A percentile compares a stretch with the other conserved stretches of the same genome.
phyloP scores from a whole-genome alignment of 2,113 vertebrate genomes.

The Limnothrissa miodon region DNA sequence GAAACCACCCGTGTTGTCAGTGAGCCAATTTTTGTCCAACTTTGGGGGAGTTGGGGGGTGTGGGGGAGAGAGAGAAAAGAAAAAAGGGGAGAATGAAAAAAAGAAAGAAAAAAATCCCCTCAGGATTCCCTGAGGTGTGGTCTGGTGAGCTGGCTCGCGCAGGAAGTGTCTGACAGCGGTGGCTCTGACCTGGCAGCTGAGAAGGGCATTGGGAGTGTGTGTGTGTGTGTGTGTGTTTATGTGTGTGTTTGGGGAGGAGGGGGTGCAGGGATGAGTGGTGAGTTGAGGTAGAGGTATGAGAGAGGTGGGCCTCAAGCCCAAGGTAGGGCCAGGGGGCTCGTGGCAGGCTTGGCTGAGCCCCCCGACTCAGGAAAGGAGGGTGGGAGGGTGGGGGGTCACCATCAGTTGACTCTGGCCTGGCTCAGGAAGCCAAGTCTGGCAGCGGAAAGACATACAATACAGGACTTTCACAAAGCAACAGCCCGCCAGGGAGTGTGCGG shows the following conservation, averaged over 20 bases:
- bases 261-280: neutral
- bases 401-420: conserved; percentile 73
- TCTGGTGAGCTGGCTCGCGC: conserved; percentile 35
- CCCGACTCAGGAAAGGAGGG: conserved; percentile 79
- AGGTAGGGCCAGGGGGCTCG: conserved; percentile 67
- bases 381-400: conserved; percentile 76
- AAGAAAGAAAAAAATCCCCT: conserved; percentile 24
- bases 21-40: conserved; percentile 24
- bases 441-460: conserved; percentile 92
- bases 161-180: conserved; percentile 57
- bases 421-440: conserved; percentile 84
- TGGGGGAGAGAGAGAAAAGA: neutral
- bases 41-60: too few relatives aligned
- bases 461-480: conserved; percentile 65
- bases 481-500: conserved; percentile 54
- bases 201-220: neutral
- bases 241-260: conserved; percentile 16
- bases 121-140: conserved; percentile 51
- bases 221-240: neutral
- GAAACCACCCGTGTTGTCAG: conserved; percentile 24
- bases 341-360: conserved; percentile 77
- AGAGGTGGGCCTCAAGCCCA: conserved; percentile 35
- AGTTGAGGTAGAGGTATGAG: neutral
- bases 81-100: neutral
- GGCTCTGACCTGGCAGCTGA: conserved; percentile 53